Percentiles rank a stretch among this genome's conserved stretches.
Conservation (phyloP, 2,113 vertebrate species). For the Callopanchax toddi region DNA sequence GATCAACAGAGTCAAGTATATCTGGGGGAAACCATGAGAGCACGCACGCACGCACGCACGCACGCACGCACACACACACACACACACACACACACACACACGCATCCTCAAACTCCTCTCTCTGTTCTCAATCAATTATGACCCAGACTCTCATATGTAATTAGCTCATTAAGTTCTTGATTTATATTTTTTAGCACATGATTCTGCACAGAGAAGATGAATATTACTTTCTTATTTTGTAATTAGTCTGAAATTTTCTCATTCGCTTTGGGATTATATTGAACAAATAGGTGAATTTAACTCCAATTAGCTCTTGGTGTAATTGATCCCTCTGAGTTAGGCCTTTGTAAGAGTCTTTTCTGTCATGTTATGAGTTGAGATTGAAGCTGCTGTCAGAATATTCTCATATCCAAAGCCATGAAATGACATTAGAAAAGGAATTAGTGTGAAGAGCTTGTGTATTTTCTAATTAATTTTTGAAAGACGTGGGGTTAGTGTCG, state of each 20-base stretch:
- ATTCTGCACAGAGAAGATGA: constrained; percentile 61
- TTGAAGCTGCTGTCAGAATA: constrained; percentile 57
- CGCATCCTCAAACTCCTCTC: constrained; percentile 50
- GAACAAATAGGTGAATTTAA: constrained; percentile 78
- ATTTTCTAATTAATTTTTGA: constrained; percentile 77
- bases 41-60: constrained; percentile 39
- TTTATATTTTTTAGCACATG: constrained; percentile 66
- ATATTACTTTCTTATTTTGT: constrained; percentile 78
- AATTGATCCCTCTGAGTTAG: constrained; percentile 60
- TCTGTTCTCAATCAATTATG: constrained; percentile 77
- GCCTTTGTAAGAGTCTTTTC: constrained; percentile 57
- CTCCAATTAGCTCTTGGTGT: constrained; percentile 74
- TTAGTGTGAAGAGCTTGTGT: constrained; percentile 57
- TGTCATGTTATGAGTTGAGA: constrained; percentile 55
- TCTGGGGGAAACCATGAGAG: constrained; percentile 44
- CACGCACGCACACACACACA: constrained; percentile 45
- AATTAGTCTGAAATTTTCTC: constrained; percentile 77
- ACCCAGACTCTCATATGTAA: constrained; percentile 74
- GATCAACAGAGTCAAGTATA: constrained; percentile 40
- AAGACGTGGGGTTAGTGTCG: constrained; percentile 57
- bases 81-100: constrained; percentile 41
- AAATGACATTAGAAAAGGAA: constrained; percentile 72
- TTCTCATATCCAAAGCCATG: constrained; percentile 65
- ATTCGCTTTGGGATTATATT: constrained; percentile 75
- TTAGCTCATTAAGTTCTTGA: constrained; percentile 76